Percentiles rank a stretch among this genome's conserved stretches.
Conservation (phyloP, 2,113 vertebrate genomes). For the Danio rerio region DNA sequence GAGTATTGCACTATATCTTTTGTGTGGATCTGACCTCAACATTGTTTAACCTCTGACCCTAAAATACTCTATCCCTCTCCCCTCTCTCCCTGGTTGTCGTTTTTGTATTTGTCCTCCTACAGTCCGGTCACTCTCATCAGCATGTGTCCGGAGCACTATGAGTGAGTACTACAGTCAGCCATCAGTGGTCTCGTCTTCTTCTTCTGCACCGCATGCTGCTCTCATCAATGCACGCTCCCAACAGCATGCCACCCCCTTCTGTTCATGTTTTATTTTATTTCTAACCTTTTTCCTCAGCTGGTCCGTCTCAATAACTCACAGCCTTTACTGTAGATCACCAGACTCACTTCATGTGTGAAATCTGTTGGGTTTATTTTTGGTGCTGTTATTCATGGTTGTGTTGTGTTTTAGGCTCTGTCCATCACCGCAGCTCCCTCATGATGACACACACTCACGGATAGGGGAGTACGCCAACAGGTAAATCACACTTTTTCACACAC, state of each 20-base stretch:
- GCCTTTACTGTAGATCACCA: conserved; percentile 58
- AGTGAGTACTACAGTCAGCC: conserved; percentile 87
- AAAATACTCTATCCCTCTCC: conserved; percentile 15
- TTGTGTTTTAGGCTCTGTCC: conserved; percentile 83
- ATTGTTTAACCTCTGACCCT: conserved; percentile 50
- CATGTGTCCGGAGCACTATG: conserved; percentile 99
- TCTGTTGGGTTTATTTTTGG: conserved; percentile 46
- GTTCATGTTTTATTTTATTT: conserved; percentile 14
- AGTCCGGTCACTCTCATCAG: conserved; percentile 99
- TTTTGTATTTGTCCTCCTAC: conserved; percentile 73
- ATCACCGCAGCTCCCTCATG: conserved; percentile 92
- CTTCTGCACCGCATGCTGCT: conserved; percentile 67
- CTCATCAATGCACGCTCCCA: conserved; percentile 53
- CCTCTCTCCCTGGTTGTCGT: conserved; percentile 43
- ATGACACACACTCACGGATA: conserved; percentile 97
- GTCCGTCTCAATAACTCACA: conserved; percentile 57
- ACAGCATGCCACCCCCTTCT: conserved; percentile 53
- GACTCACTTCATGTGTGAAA: conserved; percentile 49
- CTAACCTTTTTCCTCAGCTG: conserved; percentile 44
- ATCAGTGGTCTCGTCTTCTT: conserved; percentile 32
- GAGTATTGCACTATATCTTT: background rate
- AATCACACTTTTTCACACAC: background rate
- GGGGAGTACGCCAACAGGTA: conserved; percentile 96
- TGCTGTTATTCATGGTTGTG: conserved; percentile 3
- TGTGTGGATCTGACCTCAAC: conserved; percentile 17